phyloP scores from a whole-genome alignment of 2,113 vertebrate genomes.

The Tragulus kanchil region DNA sequence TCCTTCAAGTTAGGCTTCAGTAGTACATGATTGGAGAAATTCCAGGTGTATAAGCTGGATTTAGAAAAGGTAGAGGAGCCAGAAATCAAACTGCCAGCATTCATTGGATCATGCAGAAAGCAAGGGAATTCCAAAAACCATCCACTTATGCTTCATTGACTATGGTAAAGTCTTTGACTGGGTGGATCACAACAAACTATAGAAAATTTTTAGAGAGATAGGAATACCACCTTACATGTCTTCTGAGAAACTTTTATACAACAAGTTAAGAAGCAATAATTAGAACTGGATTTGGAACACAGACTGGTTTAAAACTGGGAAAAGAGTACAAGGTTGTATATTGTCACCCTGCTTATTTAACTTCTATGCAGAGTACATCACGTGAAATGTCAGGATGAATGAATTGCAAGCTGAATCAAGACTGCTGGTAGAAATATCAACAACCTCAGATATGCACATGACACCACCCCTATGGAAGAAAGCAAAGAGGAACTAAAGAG shows the following conservation, averaged over 20 bases:
- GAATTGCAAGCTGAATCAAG: neutral
- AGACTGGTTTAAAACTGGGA: neutral
- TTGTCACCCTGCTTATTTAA: neutral
- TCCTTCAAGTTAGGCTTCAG: neutral
- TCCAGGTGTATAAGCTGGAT: neutral
- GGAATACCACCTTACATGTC: neutral
- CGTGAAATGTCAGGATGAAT: neutral
- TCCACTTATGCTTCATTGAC: neutral
- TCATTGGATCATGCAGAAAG: neutral
- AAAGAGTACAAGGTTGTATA: neutral
- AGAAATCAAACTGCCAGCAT: neutral
- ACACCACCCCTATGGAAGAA: neutral
- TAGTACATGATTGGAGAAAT: neutral
- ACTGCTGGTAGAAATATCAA: neutral
- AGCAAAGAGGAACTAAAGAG: neutral
- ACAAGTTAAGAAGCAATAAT: neutral
- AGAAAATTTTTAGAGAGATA: neutral
- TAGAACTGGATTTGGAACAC: neutral
- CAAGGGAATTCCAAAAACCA: neutral
- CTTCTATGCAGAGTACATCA: neutral
- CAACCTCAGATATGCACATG: neutral
- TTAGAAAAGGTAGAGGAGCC: neutral
- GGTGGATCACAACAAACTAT: neutral
- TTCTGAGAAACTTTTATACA: neutral
- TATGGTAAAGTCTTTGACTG: neutral